Evolutionary conservation across 1,140 invertebrate species (phyloP).

Genomic region (Dufourea novaeangliae): DNA sequence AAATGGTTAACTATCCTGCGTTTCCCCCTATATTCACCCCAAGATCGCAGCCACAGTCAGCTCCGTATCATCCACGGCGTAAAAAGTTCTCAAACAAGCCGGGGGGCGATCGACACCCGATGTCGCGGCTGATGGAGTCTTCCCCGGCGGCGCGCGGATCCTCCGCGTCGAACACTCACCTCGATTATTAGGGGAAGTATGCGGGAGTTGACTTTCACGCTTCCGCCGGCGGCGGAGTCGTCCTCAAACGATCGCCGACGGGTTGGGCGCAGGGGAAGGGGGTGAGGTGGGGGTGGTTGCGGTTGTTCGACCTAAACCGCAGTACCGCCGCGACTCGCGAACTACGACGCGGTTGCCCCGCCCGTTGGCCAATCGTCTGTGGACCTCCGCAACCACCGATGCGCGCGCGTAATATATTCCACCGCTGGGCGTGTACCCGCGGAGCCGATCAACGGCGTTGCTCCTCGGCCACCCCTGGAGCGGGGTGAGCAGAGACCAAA

Average conservation of each 20-base stretch:
- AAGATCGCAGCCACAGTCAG: no score
- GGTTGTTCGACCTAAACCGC: slow-evolving; percentile 19
- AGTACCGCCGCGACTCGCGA: slow-evolving; percentile 55
- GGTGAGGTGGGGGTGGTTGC: slow-evolving; percentile 54
- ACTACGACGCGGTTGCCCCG: slow-evolving; percentile 59
- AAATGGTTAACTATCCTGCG: no score
- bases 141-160: neutral
- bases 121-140: slow-evolving; percentile 10
- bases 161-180: slow-evolving; percentile 1
- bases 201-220: slow-evolving; percentile 68
- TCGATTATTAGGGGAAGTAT: slow-evolving; percentile 45
- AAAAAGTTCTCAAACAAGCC: neutral
- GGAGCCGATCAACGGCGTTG: slow-evolving; percentile 56
- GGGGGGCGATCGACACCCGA: neutral
- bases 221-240: slow-evolving; percentile 28
- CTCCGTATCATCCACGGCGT: neutral
- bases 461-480: slow-evolving; percentile 33
- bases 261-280: no score
- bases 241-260: neutral
- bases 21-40: no score
- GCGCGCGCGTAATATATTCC: slow-evolving; percentile 38
- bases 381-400: slow-evolving; percentile 30
- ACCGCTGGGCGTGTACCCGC: slow-evolving; percentile 44
- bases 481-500: slow-evolving; percentile 55
- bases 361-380: slow-evolving; percentile 71